A percentile compares a stretch with the other conserved stretches of the same genome.
These are phyloP conservation scores for Rhinella marina DNA, from an alignment of 2,797 vertebrate genomes.

Conservation along the genomic window DNA sequence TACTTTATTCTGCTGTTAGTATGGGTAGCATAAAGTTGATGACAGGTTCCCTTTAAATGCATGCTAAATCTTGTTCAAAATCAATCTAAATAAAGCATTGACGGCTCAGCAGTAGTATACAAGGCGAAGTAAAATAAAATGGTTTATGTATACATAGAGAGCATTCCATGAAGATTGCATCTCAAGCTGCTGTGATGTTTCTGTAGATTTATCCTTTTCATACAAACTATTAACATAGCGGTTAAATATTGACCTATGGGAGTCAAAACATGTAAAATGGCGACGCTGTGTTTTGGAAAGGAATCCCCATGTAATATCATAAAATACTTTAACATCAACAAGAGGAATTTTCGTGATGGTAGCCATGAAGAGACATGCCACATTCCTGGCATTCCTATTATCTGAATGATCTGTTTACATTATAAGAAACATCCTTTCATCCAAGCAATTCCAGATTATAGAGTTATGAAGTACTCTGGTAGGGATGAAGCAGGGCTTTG, in stretches of 20 bases:
- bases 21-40: too few relatives aligned
- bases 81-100: neutral
- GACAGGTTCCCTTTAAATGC: too few relatives aligned
- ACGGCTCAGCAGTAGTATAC: too few relatives aligned
- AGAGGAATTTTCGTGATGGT: slow-evolving; percentile 46
- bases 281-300: slow-evolving; percentile 32
- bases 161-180: slow-evolving; percentile 16
- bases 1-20: too few relatives aligned
- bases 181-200: neutral
- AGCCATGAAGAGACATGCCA: slow-evolving; percentile 57
- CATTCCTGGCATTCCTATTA: slow-evolving; percentile 54
- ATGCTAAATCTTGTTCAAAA: too few relatives aligned
- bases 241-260: slow-evolving; percentile 36
- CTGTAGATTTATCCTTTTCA: slow-evolving; percentile 22
- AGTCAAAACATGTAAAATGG: slow-evolving; percentile 21
- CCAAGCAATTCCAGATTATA: slow-evolving; percentile 23
- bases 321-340: slow-evolving; percentile 51
- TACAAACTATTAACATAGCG: slow-evolving; percentile 4
- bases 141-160: neutral
- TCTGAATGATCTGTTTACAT: slow-evolving; percentile 57
- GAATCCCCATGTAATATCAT: slow-evolving; percentile 45
- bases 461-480: slow-evolving; percentile 38
- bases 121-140: neutral
- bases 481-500: neutral
- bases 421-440: slow-evolving; percentile 35